Conservation (phyloP, 64 coral and sea anemone species). For the Montipora foliosa region DNA sequence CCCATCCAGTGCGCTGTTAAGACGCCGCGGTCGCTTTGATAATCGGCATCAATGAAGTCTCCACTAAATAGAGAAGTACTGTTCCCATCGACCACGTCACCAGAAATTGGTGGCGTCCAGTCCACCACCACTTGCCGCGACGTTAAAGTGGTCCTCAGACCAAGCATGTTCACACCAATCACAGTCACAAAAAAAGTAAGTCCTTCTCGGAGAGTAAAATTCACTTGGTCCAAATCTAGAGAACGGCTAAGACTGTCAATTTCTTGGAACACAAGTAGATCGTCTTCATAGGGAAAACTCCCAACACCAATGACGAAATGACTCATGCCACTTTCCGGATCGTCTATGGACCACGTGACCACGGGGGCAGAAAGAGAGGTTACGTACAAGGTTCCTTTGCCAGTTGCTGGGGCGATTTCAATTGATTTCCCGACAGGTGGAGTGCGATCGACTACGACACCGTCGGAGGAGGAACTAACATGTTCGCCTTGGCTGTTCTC, state of each 20-base stretch:
- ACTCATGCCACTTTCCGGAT: slow-evolving; percentile 80
- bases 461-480: slow-evolving; percentile 79
- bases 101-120: slow-evolving; percentile 76
- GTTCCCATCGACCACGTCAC: slow-evolving; percentile 82
- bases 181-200: no score
- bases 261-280: no score
- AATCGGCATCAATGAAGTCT: slow-evolving; percentile 68
- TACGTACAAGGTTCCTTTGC: slow-evolving; percentile 77
- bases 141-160: no score
- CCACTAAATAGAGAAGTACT: slow-evolving; percentile 5
- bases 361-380: slow-evolving; percentile 78
- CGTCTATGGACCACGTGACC: slow-evolving; percentile 85
- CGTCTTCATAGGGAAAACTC: not conserved
- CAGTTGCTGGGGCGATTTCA: slow-evolving; percentile 63
- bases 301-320: slow-evolving; percentile 81
- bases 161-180: no score
- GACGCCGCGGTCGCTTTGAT: slow-evolving; percentile 44
- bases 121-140: not conserved
- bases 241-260: no score
- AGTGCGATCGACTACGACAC: slow-evolving; percentile 86
- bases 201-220: no score
- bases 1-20: slow-evolving; percentile 80
- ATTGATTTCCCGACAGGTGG: slow-evolving; percentile 59
- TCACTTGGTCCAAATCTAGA: no score
- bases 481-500: slow-evolving; percentile 82